These are phyloP conservation scores for Rhynchotus rufescens DNA, from an alignment of 2,797 vertebrate genomes.

Conservation along the genomic window DNA sequence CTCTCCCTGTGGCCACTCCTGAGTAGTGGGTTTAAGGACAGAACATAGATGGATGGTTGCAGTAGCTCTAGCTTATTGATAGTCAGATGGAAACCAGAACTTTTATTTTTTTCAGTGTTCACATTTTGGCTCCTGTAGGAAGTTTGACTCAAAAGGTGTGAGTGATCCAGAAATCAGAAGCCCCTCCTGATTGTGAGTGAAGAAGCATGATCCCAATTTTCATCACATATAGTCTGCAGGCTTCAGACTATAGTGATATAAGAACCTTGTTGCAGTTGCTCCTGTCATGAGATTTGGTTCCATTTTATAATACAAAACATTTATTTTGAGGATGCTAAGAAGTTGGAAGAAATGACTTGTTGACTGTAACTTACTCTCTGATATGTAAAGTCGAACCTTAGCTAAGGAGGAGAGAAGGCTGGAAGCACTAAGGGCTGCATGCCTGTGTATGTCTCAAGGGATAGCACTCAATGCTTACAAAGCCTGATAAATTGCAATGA, in stretches of 20 bases:
- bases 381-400: background rate
- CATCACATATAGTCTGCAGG: background rate
- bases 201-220: background rate
- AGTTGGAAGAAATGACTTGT: background rate
- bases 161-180: background rate
- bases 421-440: slow-evolving; percentile 6
- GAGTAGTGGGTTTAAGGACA: background rate
- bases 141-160: background rate
- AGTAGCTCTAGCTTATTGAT: background rate
- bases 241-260: background rate
- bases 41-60: background rate
- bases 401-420: background rate
- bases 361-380: background rate
- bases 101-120: background rate
- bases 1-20: background rate
- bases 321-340: background rate
- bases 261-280: background rate
- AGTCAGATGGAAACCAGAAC: background rate
- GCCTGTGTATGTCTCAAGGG: background rate
- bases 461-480: background rate
- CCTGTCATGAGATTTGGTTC: background rate
- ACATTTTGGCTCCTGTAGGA: background rate
- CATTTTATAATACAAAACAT: background rate
- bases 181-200: background rate
- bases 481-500: background rate